These are phyloP conservation scores for Aporophyla nigra DNA, from an alignment of 2,888 invertebrate genomes.

Conservation along the genomic window DNA sequence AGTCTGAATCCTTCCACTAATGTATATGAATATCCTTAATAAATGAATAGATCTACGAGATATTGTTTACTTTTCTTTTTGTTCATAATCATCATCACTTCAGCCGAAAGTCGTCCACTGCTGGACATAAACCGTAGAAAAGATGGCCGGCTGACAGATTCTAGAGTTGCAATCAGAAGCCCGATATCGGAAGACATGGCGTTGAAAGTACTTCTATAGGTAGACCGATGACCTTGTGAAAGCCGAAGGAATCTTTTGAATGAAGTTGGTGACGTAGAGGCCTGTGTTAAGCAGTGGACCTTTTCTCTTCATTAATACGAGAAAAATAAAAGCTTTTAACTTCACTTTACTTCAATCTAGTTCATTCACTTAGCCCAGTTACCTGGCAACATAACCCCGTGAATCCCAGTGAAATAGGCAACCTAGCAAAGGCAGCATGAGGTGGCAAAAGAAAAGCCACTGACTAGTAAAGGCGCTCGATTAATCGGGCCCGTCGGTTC, in stretches of 20 bases:
- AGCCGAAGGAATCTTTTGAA: too few species aligned
- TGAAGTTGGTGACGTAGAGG: too few species aligned
- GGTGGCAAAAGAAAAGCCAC: conserved; percentile 46
- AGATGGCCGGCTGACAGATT: too few species aligned
- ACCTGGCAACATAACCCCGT: conserved; percentile 18
- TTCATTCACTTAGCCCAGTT: conserved; percentile 3
- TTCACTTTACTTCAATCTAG: neutral
- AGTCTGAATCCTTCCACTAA: neutral
- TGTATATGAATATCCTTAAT: neutral
- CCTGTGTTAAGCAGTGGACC: too few species aligned
- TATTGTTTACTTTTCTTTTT: neutral
- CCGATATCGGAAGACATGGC: too few species aligned
- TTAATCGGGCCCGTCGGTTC: conserved; percentile 50
- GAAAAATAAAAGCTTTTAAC: neutral
- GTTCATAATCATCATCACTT: too few species aligned
- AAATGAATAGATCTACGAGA: neutral
- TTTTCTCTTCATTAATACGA: neutral
- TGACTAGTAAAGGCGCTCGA: conserved; percentile 60
- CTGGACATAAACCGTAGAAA: too few species aligned
- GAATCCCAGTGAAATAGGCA: conserved; percentile 16
- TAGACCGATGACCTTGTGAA: too few species aligned
- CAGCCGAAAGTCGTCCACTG: too few species aligned
- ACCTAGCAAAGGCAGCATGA: conserved; percentile 28
- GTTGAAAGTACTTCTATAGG: too few species aligned
- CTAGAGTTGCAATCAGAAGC: too few species aligned